phyloP scores from a whole-genome alignment of 2,797 vertebrate species.

The Kryptopterus vitreolus region DNA sequence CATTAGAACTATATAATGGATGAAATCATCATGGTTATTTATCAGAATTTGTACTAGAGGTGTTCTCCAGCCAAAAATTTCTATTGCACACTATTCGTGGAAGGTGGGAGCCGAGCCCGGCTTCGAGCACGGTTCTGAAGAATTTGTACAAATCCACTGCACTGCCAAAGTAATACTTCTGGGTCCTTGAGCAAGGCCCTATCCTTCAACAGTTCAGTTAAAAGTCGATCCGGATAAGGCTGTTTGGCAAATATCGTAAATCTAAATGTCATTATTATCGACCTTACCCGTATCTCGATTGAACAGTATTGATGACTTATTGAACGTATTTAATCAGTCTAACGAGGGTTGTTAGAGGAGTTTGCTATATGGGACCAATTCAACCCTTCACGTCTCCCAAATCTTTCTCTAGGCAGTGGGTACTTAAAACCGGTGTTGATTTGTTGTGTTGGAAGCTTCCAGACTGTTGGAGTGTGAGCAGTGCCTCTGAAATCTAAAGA shows the following conservation, averaged over 20 bases:
- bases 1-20: background rate
- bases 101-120: no score
- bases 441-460: background rate
- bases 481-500: conserved; percentile 3
- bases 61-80: no score
- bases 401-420: background rate
- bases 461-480: background rate
- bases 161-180: no score
- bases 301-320: background rate
- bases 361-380: background rate
- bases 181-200: no score
- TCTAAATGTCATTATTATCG: background rate
- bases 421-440: background rate
- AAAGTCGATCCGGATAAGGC: no score
- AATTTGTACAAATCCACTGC: no score
- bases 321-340: background rate
- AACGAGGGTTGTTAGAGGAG: background rate
- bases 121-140: no score
- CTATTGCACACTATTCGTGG: no score
- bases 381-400: background rate
- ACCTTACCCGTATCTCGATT: background rate
- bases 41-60: no score
- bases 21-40: background rate
- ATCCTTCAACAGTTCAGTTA: no score
- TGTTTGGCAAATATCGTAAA: no score